Base-by-base conservation (phyloP, 2,797 vertebrate species). In the Neopelma chrysocephalum region DNA sequence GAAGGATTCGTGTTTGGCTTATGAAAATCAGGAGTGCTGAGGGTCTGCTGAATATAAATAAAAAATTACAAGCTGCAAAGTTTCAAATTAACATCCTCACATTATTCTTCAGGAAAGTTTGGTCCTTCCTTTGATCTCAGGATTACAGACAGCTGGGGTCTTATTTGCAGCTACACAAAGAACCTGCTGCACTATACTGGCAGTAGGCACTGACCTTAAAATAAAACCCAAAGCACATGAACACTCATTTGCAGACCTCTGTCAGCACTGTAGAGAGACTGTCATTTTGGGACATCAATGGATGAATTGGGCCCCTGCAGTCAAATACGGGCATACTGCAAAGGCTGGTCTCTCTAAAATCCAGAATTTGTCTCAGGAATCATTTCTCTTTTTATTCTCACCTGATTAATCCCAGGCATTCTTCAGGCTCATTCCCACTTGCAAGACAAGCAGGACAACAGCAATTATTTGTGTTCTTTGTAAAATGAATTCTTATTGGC, bases 71-170 rank as follows among this genome's bases (percentile, higher is more conserved):
- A 82, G 72, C 66, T 38, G 47, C 43, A 78, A 87, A 34, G 21
- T 91, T 94, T 87, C 75, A 76, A 89, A 91, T 95, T 69, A 93
- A 89, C 65, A 66, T 89, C 75, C 76, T 93, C 61, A 38, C 15
- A 12, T 84, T 70, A 53, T 54, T 82, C 68, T 89, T 72, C 65
- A 77, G 82, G 85, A 93, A 87, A 87, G n/a, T 65, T 56, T n/a
- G 1, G 61, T 32, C 50, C 60, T 92, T 75, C 42, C 57, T 92
- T 89, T 92, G 68, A 95, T 95, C 90, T 91, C 43, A 25, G 71
- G 58, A 95, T 85, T 95, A 94, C 36, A 93, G 57, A 51, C 68
- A 94, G 32, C 2, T 4, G 2, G 53, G 43, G 16, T 29, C 72
- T 56, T 66, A 85, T 65, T 38, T 34, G 31, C 65, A 85, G 83